Base-by-base conservation (phyloP, 2,888 invertebrate species). In the Pseudococcus jackbeardsleyi region DNA sequence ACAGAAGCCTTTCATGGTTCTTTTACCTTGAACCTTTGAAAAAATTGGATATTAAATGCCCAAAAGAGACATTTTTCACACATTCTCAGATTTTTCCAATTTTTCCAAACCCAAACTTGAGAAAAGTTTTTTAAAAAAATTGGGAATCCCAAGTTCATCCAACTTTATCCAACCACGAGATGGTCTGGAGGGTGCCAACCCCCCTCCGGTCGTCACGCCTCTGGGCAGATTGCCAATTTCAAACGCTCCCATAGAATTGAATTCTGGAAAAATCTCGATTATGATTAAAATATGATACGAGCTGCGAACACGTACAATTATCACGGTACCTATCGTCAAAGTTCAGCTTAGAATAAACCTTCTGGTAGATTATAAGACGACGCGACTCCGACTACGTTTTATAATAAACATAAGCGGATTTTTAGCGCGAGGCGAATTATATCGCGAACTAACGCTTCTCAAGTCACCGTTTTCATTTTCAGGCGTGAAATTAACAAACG, bases 401-500 rank as follows among this genome's bases (percentile, higher is more conserved):
- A 42, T 82, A 46, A 82, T 82, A 42, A 82, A 82, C 42, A 46
- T 82, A 82, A 82, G 39, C 79, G 42, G 79, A 82, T 82, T 82
- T 82, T 82, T 82, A 82, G 79, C 46, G 19, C 19, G 17, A 12
- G 42, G 79, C 79, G 33, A 82, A 82, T 82, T 82, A 82, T 82
- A 82, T 82, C 79, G 79, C 79, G 79, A 72, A 33, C 42, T 82
- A 82, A 19, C 42, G 79, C 46, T 82, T 82, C 79, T 82, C 79
- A 46, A 82, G 79, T 42, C 79, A 46, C 46, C 26, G 79, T 82
- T 82, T 72, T 22, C 46, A 46, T 82, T 82, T 82, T 19, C 42
- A 82, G 46, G 79, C 79, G 79, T 82, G 79, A 82, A 82, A 82
- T 82, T 82, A 46, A 82, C 79, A 82, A 82, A 82, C 19, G 42